Evolutionary conservation across 2,888 invertebrate genomes (phyloP), one percentile per base, ranked within the genome.

Genomic region (Thysanoteuthis rhombus): DNA sequence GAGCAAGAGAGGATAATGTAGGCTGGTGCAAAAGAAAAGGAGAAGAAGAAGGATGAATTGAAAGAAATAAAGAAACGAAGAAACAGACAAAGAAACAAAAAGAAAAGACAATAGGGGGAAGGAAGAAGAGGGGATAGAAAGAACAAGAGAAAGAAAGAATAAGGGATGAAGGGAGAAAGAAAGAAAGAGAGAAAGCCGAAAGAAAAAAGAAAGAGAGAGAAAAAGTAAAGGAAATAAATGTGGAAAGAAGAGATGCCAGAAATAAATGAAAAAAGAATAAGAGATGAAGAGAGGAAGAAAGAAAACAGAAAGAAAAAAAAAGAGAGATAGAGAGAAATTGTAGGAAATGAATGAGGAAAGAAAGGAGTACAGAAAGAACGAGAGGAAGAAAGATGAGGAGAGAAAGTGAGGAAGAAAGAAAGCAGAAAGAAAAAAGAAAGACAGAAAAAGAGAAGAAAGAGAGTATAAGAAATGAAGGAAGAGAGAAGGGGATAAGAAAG

Each of bases 111-210:
- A 36, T 8, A n/a, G 16, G 0, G 12, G 25, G 16, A 75, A n/a
- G 10, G 12, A n/a, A 75, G 75, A 75, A 75, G 16, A 19, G n/a
- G 10, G 3, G 3, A n/a, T n/a, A 1, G 1, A 75, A n/a, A 75
- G n/a, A 75, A n/a, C 6, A 1, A 75, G 8, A 75, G n/a, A 32
- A n/a, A 75, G 1, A n/a, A 2, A 8, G 10, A 32, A 75, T 16
- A 5, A 75, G 16, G 19, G 4, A 36, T 16, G n/a, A 12, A 16
- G 3, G 3, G 5, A 36, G 4, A 19, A 75, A n/a, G 16, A 75
- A 10, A 19, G 4, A 16, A 12, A 36, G 0, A 12, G 8, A n/a
- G 8, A 75, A 19, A 6, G n/a, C 0, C 0, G 8, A 19, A n/a
- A 1, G 6, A 75, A 16, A 75, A 4, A 10, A n/a, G 12, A 10